Percentiles rank a stretch among this genome's conserved stretches.
phyloP scores from a whole-genome alignment of 2,113 vertebrate genomes.

The Tinamus guttatus region DNA sequence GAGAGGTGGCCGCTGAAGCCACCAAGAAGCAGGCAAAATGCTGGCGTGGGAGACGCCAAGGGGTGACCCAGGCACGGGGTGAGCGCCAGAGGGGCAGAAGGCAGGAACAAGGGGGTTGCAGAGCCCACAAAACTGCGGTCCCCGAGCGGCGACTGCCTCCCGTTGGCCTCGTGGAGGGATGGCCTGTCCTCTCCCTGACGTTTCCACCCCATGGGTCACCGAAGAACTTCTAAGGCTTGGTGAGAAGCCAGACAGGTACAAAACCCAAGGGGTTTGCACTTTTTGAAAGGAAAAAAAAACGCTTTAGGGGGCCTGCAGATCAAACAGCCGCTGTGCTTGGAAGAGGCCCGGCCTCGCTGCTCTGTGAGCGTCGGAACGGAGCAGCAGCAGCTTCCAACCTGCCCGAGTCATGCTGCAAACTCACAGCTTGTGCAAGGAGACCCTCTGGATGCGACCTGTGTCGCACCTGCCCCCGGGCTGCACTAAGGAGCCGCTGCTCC shows the following conservation, averaged over 20 bases:
- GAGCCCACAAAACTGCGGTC: accelerated
- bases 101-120: accelerated
- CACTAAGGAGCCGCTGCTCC: not conserved
- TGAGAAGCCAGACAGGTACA: conserved; percentile 27
- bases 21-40: too few relatives aligned
- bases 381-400: conserved; percentile 3
- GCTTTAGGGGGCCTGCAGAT: not conserved
- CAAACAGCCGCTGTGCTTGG: accelerated
- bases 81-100: not conserved
- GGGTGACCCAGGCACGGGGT: too few relatives aligned
- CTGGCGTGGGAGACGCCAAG: too few relatives aligned
- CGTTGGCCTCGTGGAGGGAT: accelerated
- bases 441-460: not conserved
- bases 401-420: not conserved
- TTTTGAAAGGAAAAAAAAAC: not conserved
- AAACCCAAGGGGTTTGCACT: not conserved
- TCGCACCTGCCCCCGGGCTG: not conserved
- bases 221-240: conserved; percentile 19
- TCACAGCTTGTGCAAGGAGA: not conserved
- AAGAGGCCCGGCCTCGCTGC: not conserved
- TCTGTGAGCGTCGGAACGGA: not conserved
- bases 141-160: not conserved
- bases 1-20: too few relatives aligned
- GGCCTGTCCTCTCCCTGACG: not conserved
- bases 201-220: not conserved